Base-by-base conservation (phyloP, 2,797 vertebrate species). In the Orientallactaga sibirica region DNA sequence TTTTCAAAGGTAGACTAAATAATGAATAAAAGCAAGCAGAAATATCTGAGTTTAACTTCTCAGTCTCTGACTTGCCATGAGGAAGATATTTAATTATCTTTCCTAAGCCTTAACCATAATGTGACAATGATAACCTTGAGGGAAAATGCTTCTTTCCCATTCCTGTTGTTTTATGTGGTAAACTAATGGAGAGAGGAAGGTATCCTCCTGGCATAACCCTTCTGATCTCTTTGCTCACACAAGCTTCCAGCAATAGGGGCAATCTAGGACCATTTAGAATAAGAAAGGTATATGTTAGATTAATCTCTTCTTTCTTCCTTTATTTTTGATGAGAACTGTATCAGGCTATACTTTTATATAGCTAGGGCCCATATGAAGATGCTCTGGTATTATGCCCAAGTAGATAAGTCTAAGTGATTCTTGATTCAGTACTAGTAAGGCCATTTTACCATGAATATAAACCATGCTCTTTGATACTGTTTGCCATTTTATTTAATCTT, bases 1-100 rank as follows among this genome's bases (percentile, higher is more conserved):
- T 82, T 93, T 78, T 27, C 24, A 77, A 93, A 87, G 33, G 29
- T 15, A 83, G 7, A 18, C 41, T 84, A 91, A 61, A 73, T 73
- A n/a, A 66, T 73, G 10, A 62, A 43, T 20, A 52, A 80, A 83
- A 87, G 12, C 37, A 87, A 25, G 12, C 48, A 41, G 64, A 88
- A 43, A 92, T 14, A 79, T 70, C 55, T 48, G 16, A 79, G 16
- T 71, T 89, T 86, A 74, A 82, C 41, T 64, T 73, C n/a, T 75
- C n/a, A 80, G 67, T 22, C 43, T 24, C 68, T 85, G 55, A 27
- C 7, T n/a, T 48, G 68, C 3, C 24, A 79, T 43, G 61, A 61
- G 8, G n/a, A 80, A 78, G 22, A 86, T 55, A 74, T 18, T 81
- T 61, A 37, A 37, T 37, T 37, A 61, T 79, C 52, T 18, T 90